These are phyloP conservation scores for Chelidonichthys spinosus DNA, from an alignment of 2,797 vertebrate genomes.

Conservation along the genomic window DNA sequence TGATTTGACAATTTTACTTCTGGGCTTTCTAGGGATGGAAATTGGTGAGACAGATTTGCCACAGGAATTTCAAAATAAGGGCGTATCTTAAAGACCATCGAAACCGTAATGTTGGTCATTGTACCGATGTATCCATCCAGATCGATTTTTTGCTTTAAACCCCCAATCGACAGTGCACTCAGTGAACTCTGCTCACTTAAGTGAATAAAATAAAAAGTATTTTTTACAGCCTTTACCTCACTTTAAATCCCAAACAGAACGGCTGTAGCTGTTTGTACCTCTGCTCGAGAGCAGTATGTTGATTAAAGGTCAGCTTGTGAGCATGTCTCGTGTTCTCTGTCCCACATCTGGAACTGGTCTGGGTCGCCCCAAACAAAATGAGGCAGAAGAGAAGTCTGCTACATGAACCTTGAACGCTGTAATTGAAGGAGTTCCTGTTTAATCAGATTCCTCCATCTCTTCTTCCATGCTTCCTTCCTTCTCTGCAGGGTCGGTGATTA, in stretches of 20 bases:
- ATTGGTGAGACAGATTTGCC: too few species aligned
- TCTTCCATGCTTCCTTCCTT: conserved; percentile 48
- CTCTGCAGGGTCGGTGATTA: conserved; percentile 63
- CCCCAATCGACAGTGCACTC: neutral
- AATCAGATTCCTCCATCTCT: conserved; percentile 66
- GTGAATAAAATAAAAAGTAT: too few species aligned
- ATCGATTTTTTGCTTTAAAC: too few species aligned
- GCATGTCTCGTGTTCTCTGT: conserved; percentile 36
- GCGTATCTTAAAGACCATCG: too few species aligned
- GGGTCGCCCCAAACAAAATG: conserved; percentile 54
- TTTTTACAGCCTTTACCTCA: neutral
- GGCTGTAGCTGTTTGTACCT: conserved; percentile 11
- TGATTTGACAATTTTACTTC: neutral
- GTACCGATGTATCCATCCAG: neutral
- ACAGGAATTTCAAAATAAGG: neutral
- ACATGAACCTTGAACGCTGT: conserved; percentile 68
- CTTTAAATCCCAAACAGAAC: neutral
- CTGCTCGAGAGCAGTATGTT: conserved; percentile 37
- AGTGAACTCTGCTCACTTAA: neutral
- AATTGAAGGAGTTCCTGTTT: conserved; percentile 77
- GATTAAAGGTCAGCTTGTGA: conserved; percentile 69
- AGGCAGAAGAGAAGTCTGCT: conserved; percentile 59
- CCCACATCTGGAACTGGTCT: conserved; percentile 76
- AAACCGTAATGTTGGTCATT: neutral
- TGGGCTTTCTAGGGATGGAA: neutral